These are phyloP conservation scores for Arremon aurantiirostris DNA, from an alignment of 2,797 vertebrate species.

Conservation along the genomic window DNA sequence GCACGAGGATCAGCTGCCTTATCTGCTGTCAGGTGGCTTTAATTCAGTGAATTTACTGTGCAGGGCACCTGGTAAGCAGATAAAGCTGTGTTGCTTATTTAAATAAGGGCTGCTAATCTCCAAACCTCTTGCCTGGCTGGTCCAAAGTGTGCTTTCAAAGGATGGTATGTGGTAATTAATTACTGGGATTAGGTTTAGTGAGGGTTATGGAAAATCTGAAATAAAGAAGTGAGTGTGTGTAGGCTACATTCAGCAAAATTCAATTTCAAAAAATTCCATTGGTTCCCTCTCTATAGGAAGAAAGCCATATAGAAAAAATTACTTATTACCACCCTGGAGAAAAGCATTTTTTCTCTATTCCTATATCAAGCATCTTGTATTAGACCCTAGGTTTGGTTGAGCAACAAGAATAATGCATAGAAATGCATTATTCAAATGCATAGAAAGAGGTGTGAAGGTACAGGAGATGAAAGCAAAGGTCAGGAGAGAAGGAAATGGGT, in stretches of 20 bases:
- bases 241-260: neutral
- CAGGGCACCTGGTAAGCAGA: slow-evolving; percentile 55
- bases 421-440: neutral
- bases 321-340: neutral
- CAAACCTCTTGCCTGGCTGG: neutral
- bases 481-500: neutral
- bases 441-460: neutral
- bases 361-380: neutral
- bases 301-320: neutral
- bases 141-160: neutral
- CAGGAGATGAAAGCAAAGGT: neutral
- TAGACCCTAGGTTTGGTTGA: neutral
- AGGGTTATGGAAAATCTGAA: neutral
- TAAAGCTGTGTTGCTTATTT: neutral
- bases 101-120: neutral
- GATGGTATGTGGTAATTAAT: neutral
- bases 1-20: slow-evolving; percentile 54
- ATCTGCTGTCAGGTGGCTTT: slow-evolving; percentile 63
- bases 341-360: neutral
- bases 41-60: slow-evolving; percentile 51
- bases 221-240: neutral
- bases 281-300: neutral
- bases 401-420: neutral
- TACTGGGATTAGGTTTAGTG: neutral
- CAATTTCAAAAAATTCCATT: neutral